Evolutionary conservation across 2,797 vertebrate genomes (phyloP), one percentile per base, ranked within the genome.

Genomic region (Sebastes diploproa): DNA sequence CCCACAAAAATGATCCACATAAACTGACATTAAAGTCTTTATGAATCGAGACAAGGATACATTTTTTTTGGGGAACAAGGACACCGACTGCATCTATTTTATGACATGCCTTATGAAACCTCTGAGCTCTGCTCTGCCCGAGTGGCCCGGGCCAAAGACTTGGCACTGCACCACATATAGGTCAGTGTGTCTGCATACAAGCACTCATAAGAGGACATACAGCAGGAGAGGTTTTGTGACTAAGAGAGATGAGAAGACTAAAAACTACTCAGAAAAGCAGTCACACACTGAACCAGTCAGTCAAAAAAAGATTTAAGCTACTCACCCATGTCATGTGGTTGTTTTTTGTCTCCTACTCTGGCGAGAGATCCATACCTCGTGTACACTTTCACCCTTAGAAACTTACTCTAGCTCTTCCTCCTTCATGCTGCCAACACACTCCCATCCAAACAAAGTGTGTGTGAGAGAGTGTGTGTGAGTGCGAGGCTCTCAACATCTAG

Each of bases 311-410:
- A 60, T 25, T 38, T 38, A 23, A 83, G 55, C 61, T 79, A 92
- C 92, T 94, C 91, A 94, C 94, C 94, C 93, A 94, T 94, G 77
- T 83, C 90, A 90, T 89, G 87, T 83, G 86, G 55, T 80, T 81
- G 3, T 78, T 71, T 81, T 18, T 54, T 36, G 27, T 66, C 59
- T 90, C 66, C 63, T 83, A 89, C 42, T 66, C 56, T 71, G 74
- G 20, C 62, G 61, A 83, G 46, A 81, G 59, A 66, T 63, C 80
- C 89, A 92, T 90, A 69, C 22, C 59, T 77, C 60, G 63, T 72
- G 25, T 42, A 18, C 13, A 73, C 68, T 73, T 32, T 72, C 54
- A 77, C 38, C 76, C 34, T 55, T 1, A 54, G 6, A 77, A 86
- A 83, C 32, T 56, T 32, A 23, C 32, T 82, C 68, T 71, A 70